Evolutionary conservation across 2,113 vertebrate genomes (phyloP).

Genomic region (Halichoeres trimaculatus): DNA sequence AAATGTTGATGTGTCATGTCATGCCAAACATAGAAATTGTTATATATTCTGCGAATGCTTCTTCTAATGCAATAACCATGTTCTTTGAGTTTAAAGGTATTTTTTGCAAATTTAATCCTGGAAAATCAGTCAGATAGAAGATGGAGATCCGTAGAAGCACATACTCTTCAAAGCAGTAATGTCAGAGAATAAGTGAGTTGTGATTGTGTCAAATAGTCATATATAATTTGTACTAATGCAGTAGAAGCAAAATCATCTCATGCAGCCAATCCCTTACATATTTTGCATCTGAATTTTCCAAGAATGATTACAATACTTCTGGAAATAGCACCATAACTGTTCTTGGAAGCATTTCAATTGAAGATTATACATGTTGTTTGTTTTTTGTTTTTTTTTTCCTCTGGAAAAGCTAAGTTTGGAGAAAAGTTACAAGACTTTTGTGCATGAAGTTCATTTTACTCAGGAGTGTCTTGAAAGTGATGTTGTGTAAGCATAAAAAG

Average conservation of each 20-base stretch:
- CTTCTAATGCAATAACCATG: slow-evolving; percentile 75
- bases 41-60: slow-evolving; percentile 39
- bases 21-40: slow-evolving; percentile 57
- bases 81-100: slow-evolving; percentile 63
- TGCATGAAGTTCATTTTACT: too few relatives aligned
- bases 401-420: too few relatives aligned
- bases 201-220: neutral
- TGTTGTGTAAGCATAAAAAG: too few relatives aligned
- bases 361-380: too few relatives aligned
- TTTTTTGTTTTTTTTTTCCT: too few relatives aligned
- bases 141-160: slow-evolving; percentile 21
- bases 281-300: neutral
- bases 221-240: neutral
- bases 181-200: slow-evolving; percentile 3
- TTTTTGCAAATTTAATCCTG: slow-evolving; percentile 64
- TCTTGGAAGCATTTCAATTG: too few relatives aligned
- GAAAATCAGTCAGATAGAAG: slow-evolving; percentile 44
- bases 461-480: too few relatives aligned
- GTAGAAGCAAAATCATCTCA: neutral
- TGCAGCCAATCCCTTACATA: neutral
- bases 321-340: neutral
- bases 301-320: neutral
- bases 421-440: too few relatives aligned
- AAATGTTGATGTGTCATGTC: slow-evolving; percentile 20
- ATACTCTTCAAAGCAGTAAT: slow-evolving; percentile 35